Evolutionary conservation across 2,888 invertebrate species (phyloP), one percentile per base, ranked within the genome.

Genomic region (Galerucella pusilla): DNA sequence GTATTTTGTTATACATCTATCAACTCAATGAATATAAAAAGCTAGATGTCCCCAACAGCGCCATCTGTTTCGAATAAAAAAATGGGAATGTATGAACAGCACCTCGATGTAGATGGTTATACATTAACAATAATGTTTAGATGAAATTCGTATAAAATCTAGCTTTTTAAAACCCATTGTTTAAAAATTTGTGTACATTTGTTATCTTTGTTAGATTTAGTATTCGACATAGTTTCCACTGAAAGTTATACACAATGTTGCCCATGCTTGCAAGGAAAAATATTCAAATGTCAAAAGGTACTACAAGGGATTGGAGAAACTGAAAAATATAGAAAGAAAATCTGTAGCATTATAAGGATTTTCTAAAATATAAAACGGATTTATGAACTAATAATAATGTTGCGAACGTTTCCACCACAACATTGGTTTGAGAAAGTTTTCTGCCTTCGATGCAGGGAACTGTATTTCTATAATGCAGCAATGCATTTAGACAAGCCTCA

Each of bases 171-270:
- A 35, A 63, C 20, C 42, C 70, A 64, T 63, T 63, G 64, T 63
- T 70, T 70, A 70, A 70, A 70, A 64, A 64, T 61, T 12, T 49
- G 25, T 61, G 45, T 45, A 49, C n/a, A 20, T 12, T 70, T 64
- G 63, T 70, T 70, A 64, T 46, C 25, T 9, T 61, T 64, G 70
- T 70, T 70, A 70, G 64, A 54, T 42, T 64, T 67, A 52, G 25
- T 67, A 45, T 2, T 63, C 14, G 63, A 42, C 14, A 42, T 63
- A n/a, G 16, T 45, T 65, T 65, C 64, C 64, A 65, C 46, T 65
- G 20, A 46, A 42, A 45, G 45, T 42, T 60, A 14, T 60, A 11
- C 60, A 60, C 60, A 61, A 61, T 35, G 35, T 61, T 61, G 61
- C 61, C 61, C 12, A 60, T 28, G 61, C 12, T 28, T 61, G 28